phyloP scores from a whole-genome alignment of 2,113 vertebrate genomes.

The Chaenogobius annularis region DNA sequence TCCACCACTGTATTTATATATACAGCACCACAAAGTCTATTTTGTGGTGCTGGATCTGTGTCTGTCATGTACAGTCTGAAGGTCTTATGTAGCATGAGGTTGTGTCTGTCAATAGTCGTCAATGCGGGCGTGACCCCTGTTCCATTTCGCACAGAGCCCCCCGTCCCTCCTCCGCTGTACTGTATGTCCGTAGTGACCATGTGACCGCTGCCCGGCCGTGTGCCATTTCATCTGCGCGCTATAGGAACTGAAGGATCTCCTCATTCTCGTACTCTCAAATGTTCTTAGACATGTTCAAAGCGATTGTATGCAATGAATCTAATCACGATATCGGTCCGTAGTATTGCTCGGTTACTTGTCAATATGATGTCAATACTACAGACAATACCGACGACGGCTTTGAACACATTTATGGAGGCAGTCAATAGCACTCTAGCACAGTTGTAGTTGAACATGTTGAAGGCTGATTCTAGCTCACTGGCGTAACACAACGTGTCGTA shows the following conservation, averaged over 20 bases:
- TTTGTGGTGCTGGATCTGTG: background rate
- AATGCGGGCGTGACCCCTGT: slow-evolving; percentile 59
- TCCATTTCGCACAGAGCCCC: slow-evolving; percentile 53
- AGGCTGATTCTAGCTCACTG: background rate
- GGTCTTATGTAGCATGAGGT: slow-evolving; percentile 5
- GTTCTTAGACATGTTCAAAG: background rate
- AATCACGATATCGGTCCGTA: too few relatives aligned
- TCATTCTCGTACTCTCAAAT: background rate
- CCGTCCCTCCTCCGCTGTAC: slow-evolving; percentile 28
- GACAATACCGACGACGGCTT: background rate
- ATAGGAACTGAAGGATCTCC: slow-evolving; percentile 13
- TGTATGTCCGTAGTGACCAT: slow-evolving; percentile 30
- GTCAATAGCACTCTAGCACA: background rate
- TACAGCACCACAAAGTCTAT: too few relatives aligned
- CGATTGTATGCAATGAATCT: too few relatives aligned
- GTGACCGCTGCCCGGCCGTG: slow-evolving; percentile 58
- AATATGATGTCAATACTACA: background rate
- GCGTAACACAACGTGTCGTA: background rate
- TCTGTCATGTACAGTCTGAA: background rate
- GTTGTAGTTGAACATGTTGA: background rate
- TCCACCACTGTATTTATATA: too few relatives aligned
- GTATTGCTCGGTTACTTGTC: background rate
- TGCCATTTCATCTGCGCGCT: slow-evolving; percentile 46
- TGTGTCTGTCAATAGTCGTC: slow-evolving; percentile 10
- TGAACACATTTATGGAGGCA: slow-evolving; percentile 6